Evolutionary conservation across 2,113 vertebrate species (phyloP).

Genomic region (Naja naja): DNA sequence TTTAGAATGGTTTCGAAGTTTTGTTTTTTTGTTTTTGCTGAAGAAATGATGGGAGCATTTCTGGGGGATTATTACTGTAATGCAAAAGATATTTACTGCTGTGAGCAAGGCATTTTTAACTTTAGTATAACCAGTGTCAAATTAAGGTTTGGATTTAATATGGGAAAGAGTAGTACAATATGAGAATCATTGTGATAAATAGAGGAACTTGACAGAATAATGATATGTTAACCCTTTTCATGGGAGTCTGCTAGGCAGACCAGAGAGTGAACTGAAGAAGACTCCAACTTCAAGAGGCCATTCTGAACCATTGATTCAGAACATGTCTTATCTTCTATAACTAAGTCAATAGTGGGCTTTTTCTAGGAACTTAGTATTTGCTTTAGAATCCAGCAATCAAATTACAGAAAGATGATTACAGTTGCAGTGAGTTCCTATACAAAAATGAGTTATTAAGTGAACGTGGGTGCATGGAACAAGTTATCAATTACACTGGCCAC

Average conservation of each 20-base stretch:
- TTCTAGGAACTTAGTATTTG: background rate
- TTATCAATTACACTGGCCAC: background rate
- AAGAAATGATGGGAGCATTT: background rate
- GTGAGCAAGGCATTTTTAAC: background rate
- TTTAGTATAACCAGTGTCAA: background rate
- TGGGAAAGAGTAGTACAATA: background rate
- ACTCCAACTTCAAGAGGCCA: background rate
- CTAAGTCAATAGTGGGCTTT: background rate
- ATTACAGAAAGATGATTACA: background rate
- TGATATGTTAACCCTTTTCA: background rate
- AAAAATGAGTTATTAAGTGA: background rate
- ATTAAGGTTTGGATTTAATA: background rate
- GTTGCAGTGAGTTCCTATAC: background rate
- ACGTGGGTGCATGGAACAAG: background rate
- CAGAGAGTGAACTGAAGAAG: background rate
- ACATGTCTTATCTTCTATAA: background rate
- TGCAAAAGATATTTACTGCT: background rate
- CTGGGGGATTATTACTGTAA: background rate
- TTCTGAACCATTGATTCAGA: background rate
- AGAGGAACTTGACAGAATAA: background rate
- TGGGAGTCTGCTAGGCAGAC: background rate
- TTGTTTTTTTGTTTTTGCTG: background rate
- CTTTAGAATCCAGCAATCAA: background rate
- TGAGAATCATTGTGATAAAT: background rate
- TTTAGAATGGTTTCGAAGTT: background rate